Evolutionary conservation across 2,797 vertebrate genomes (phyloP).

Genomic region (Sciurus vulgaris): DNA sequence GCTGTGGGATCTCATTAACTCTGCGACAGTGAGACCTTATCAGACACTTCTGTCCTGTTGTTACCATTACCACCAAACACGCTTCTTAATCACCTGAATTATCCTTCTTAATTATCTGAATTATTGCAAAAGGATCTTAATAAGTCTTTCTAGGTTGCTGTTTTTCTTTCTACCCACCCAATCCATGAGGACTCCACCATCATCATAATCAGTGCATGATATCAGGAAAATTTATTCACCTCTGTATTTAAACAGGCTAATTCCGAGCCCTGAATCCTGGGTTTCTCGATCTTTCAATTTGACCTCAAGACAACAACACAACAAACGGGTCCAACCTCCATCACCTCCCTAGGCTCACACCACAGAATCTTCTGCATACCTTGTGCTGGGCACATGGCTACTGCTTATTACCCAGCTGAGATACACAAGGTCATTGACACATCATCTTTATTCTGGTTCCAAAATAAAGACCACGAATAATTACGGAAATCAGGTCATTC

Average conservation of each 20-base stretch:
- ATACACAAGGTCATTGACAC: not conserved
- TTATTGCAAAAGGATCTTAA: not conserved
- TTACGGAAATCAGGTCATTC: not conserved
- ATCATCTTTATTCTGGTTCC: not conserved
- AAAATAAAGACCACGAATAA: not conserved
- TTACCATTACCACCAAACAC: not conserved
- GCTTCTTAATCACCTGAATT: not conserved
- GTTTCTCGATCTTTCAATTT: not conserved
- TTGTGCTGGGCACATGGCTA: rapidly evolving
- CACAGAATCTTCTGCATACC: not conserved
- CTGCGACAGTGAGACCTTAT: not conserved
- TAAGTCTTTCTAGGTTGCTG: not conserved
- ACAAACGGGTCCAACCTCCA: not conserved
- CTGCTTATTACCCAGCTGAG: not conserved
- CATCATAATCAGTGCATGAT: not conserved
- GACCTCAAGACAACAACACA: not conserved
- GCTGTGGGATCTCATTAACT: not conserved
- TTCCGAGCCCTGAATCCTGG: not conserved
- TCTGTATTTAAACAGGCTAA: not conserved
- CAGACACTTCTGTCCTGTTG: not conserved
- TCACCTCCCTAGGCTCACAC: not conserved
- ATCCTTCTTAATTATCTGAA: not conserved
- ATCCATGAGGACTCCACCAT: not conserved
- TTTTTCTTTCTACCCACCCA: not conserved
- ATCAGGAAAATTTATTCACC: not conserved